phyloP scores from a whole-genome alignment of 2,113 vertebrate genomes.

The Forbesichthys agassizii region DNA sequence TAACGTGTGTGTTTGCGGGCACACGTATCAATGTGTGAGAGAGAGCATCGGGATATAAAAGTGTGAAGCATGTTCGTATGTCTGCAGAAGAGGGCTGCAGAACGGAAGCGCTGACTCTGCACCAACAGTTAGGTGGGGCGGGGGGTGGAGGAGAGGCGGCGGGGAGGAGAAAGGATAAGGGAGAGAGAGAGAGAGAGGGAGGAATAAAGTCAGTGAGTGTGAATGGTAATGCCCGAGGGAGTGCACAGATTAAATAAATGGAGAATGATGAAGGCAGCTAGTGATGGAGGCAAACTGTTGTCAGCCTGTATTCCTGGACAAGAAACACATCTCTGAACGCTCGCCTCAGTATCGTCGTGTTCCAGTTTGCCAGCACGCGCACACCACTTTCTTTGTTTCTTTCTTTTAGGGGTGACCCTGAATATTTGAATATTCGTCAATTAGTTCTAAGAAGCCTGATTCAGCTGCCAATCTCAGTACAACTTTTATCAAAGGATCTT shows the following conservation, averaged over 20 bases:
- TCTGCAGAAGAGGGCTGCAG: conserved; percentile 63
- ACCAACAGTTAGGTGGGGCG: conserved; percentile 19
- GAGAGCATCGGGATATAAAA: conserved; percentile 24
- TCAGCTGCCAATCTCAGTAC: too few relatives aligned
- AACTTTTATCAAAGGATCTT: too few relatives aligned
- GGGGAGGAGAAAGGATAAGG: conserved; percentile 8
- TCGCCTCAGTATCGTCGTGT: conserved; percentile 8
- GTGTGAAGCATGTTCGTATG: conserved; percentile 39
- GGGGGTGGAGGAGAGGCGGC: background rate
- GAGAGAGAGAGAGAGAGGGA: background rate
- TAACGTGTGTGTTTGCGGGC: background rate
- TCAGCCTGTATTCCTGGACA: conserved; percentile 55
- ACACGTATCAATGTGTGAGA: background rate
- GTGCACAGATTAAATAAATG: too few relatives aligned
- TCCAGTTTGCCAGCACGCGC: too few relatives aligned
- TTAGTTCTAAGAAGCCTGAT: too few relatives aligned
- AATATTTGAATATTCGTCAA: too few relatives aligned
- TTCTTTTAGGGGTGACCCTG: too few relatives aligned
- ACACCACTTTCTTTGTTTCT: too few relatives aligned
- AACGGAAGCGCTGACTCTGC: conserved; percentile 61
- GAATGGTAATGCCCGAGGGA: too few relatives aligned
- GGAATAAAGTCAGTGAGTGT: background rate
- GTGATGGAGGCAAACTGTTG: conserved; percentile 16
- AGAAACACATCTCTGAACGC: conserved; percentile 33
- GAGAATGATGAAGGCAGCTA: background rate